A percentile compares a stretch with the other conserved stretches of the same genome.
phyloP scores from a whole-genome alignment of 1,140 invertebrate species.

The Epicauta chinensis region DNA sequence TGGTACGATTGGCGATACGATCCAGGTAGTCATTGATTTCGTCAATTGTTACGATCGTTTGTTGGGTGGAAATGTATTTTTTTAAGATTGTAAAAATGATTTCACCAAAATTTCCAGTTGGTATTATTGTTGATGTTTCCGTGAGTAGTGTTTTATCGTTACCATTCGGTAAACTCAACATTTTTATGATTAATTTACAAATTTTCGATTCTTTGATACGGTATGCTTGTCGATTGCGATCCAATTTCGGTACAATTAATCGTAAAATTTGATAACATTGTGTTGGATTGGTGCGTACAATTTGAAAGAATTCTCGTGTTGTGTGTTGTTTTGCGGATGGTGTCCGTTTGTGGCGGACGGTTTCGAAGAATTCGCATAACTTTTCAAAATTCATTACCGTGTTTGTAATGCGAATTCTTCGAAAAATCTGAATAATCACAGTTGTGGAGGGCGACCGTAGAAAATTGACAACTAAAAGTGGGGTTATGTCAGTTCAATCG shows the following conservation, averaged over 20 bases:
- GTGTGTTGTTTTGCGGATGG: conserved; percentile 20
- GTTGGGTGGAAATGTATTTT: conserved; percentile 50
- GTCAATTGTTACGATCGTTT: conserved; percentile 49
- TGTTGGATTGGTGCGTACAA: conserved; percentile 15
- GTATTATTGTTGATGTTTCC: conserved; percentile 42
- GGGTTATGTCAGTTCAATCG: no score
- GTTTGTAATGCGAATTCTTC: no score
- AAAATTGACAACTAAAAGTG: no score
- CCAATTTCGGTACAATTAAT: conserved; percentile 63
- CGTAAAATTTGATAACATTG: conserved; percentile 62
- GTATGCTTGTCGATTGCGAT: conserved; percentile 57
- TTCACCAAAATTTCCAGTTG: conserved; percentile 66
- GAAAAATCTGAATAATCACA: no score
- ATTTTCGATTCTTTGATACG: conserved; percentile 61
- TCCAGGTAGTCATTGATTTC: conserved; percentile 67
- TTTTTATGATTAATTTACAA: conserved; percentile 58
- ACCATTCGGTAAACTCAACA: conserved; percentile 60
- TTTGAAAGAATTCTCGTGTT: conserved; percentile 22
- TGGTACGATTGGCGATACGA: conserved; percentile 54
- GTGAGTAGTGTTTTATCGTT: conserved; percentile 57
- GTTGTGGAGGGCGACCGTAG: no score
- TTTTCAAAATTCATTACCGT: conserved; percentile 31
- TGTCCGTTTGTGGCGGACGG: conserved; percentile 13
- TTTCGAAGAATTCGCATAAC: conserved; percentile 28
- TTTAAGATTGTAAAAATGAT: conserved; percentile 63